phyloP scores from a whole-genome alignment of 2,113 vertebrate genomes.

The Passer domesticus region DNA sequence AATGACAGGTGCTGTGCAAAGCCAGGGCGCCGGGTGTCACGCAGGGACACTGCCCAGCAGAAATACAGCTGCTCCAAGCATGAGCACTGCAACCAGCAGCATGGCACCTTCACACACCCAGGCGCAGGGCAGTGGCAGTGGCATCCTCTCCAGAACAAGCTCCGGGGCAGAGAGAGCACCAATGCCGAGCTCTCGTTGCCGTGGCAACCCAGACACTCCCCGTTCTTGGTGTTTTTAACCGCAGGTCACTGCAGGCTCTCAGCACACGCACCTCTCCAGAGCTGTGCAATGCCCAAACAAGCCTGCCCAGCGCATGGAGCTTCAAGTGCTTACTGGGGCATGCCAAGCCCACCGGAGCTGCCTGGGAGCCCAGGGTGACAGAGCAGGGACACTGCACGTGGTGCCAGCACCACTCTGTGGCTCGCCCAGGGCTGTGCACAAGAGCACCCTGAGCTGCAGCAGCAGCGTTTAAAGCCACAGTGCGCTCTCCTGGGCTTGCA shows the following conservation, averaged over 20 bases:
- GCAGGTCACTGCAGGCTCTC: neutral
- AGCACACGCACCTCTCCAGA: fast-evolving
- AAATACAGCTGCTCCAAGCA: neutral
- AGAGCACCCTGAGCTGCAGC: neutral
- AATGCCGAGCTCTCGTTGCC: fast-evolving
- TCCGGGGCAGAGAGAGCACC: neutral
- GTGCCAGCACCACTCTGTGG: constrained; percentile 15
- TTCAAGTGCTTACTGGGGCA: neutral
- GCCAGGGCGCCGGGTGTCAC: neutral
- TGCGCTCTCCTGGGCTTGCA: fast-evolving
- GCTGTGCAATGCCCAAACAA: neutral
- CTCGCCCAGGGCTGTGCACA: neutral
- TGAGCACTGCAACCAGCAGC: neutral
- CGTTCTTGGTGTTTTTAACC: neutral
- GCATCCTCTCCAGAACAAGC: neutral
- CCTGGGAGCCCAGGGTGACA: neutral
- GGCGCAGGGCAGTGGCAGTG: fast-evolving
- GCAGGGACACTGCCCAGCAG: neutral
- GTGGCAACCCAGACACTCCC: neutral
- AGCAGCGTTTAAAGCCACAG: neutral
- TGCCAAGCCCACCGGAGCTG: neutral
- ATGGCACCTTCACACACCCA: fast-evolving
- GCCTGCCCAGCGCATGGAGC: neutral
- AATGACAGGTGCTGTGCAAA: neutral
- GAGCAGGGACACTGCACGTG: neutral